A percentile compares a stretch with the other conserved stretches of the same genome.
Evolutionary conservation across 2,797 vertebrate genomes (phyloP).

Genomic region (Melanotaenia pygmaea): DNA sequence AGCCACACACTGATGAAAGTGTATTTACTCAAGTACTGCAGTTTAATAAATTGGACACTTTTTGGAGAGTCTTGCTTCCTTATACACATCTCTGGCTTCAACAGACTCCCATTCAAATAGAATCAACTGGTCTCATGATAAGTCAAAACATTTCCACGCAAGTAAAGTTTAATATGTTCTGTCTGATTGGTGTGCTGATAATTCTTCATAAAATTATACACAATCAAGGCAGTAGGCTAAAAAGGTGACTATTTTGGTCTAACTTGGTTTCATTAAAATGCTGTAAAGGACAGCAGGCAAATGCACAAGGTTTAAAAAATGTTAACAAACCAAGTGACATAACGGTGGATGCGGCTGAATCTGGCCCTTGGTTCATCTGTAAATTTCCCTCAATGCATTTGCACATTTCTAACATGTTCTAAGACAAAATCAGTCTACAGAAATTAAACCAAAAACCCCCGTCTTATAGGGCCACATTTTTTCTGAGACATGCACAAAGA

Average conservation of each 20-base stretch:
- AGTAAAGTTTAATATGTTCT: background rate
- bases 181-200: background rate
- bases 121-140: background rate
- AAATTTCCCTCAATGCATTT: no score
- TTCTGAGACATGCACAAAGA: background rate
- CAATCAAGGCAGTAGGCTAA: background rate
- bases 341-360: background rate
- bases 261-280: background rate
- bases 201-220: background rate
- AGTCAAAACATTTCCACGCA: background rate
- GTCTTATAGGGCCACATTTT: no score
- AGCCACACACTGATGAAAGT: conserved; percentile 3
- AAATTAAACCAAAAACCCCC: background rate
- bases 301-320: background rate
- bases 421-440: background rate
- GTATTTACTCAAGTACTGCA: conserved; percentile 9
- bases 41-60: background rate
- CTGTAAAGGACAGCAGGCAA: background rate
- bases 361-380: background rate
- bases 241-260: background rate
- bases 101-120: background rate
- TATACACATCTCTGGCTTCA: background rate
- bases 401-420: no score
- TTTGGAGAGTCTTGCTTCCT: background rate
- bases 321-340: background rate